Evolutionary conservation across 2,888 invertebrate genomes (phyloP).

Genomic region (Aleiodes leptofemur): DNA sequence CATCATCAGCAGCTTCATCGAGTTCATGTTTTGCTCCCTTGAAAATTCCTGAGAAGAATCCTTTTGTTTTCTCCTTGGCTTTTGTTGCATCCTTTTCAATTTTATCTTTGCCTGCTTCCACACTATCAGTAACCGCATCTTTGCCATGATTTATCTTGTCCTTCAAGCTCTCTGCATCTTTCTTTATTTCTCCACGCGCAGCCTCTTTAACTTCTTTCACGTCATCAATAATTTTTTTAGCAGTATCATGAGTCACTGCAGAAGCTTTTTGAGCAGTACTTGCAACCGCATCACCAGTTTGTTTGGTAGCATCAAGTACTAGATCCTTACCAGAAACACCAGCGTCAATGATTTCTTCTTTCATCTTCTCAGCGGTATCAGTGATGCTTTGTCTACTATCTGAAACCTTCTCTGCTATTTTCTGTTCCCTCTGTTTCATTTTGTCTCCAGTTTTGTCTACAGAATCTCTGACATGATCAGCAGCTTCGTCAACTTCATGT

Average conservation of each 20-base stretch:
- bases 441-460: slow-evolving; percentile 43
- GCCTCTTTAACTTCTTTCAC: slow-evolving; percentile 59
- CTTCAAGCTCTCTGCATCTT: slow-evolving; percentile 37
- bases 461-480: slow-evolving; percentile 58
- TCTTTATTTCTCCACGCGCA: slow-evolving; percentile 60
- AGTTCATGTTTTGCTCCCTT: slow-evolving; percentile 53
- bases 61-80: slow-evolving; percentile 49
- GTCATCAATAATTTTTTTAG: slow-evolving; percentile 41
- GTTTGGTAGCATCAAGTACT: slow-evolving; percentile 47
- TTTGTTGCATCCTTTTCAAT: slow-evolving; percentile 50
- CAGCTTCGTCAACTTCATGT: slow-evolving; percentile 57
- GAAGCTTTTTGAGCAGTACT: slow-evolving; percentile 47
- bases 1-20: slow-evolving; percentile 51
- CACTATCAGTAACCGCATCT: slow-evolving; percentile 56
- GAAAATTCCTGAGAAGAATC: slow-evolving; percentile 54
- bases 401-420: slow-evolving; percentile 51
- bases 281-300: slow-evolving; percentile 39
- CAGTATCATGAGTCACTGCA: slow-evolving; percentile 72
- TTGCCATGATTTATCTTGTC: slow-evolving; percentile 73
- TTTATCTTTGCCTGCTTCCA: slow-evolving; percentile 44
- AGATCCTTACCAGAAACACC: slow-evolving; percentile 46
- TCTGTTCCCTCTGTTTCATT: slow-evolving; percentile 55
- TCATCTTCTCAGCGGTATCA: no score
- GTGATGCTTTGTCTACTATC: slow-evolving; percentile 21
- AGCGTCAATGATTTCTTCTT: slow-evolving; percentile 35